These are phyloP conservation scores for Yasuhikotakia modesta DNA, from an alignment of 2,797 vertebrate genomes.

Conservation along the genomic window DNA sequence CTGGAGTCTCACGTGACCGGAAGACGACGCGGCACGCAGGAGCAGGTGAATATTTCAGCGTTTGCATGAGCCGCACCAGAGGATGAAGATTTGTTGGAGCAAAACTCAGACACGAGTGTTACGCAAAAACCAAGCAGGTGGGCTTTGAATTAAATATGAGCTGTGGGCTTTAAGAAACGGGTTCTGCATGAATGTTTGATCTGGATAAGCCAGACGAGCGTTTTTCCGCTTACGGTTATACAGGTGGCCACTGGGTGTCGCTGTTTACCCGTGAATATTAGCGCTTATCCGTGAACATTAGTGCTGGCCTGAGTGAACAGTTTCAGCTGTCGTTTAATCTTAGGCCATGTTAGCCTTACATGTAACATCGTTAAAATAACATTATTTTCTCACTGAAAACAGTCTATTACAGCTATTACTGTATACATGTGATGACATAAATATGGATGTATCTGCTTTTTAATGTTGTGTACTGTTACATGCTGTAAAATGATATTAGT, in stretches of 20 bases:
- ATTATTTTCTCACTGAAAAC: no score
- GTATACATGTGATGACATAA: no score
- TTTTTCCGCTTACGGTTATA: background rate
- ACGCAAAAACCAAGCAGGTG: slow-evolving; percentile 59
- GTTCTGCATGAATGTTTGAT: slow-evolving; percentile 55
- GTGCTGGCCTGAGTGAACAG: background rate
- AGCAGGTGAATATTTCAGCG: slow-evolving; percentile 56
- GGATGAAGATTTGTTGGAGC: slow-evolving; percentile 59
- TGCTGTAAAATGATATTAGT: no score
- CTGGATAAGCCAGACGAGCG: slow-evolving; percentile 30
- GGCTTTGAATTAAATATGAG: slow-evolving; percentile 63
- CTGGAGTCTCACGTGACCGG: slow-evolving; percentile 16
- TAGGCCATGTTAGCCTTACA: background rate
- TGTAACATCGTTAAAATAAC: background rate
- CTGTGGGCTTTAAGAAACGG: slow-evolving; percentile 55
- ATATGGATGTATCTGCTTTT: no score
- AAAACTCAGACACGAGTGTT: slow-evolving; percentile 54
- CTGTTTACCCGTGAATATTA: slow-evolving; percentile 61
- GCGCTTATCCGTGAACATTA: no score
- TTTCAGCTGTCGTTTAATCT: background rate
- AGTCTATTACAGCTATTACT: no score
- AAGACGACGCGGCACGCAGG: slow-evolving; percentile 21
- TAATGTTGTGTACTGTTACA: no score
- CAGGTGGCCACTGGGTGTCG: slow-evolving; percentile 69
- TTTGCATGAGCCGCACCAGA: slow-evolving; percentile 55